Conservation (phyloP, 2,888 invertebrate genomes). For the Onchidella celtica region DNA sequence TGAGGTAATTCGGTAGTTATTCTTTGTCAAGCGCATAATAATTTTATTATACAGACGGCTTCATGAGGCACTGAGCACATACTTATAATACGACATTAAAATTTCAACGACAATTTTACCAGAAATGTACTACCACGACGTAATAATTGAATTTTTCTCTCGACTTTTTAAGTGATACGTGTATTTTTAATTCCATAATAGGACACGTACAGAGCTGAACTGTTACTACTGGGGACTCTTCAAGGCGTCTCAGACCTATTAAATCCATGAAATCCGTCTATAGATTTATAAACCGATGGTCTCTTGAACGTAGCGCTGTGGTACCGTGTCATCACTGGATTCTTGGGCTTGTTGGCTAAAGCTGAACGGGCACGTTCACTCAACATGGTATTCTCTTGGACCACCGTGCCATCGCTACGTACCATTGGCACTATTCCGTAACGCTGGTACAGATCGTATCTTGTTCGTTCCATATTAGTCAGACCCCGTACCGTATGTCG, state of each 20-base stretch:
- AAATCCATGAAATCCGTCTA: neutral
- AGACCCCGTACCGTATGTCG: slow-evolving; percentile 66
- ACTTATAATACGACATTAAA: too few species aligned
- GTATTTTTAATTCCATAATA: too few species aligned
- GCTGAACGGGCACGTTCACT: slow-evolving; percentile 55
- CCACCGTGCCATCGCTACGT: slow-evolving; percentile 60
- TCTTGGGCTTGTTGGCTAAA: neutral
- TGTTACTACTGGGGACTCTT: too few species aligned
- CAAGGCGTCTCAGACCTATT: neutral
- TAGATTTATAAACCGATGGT: neutral
- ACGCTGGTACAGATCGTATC: slow-evolving; percentile 68
- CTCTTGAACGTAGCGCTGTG: neutral
- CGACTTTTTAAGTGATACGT: too few species aligned
- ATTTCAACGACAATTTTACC: too few species aligned
- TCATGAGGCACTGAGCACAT: too few species aligned
- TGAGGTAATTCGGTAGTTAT: too few species aligned
- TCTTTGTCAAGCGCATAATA: too few species aligned
- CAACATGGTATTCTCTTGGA: slow-evolving; percentile 69
- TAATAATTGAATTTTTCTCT: too few species aligned
- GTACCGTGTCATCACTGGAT: neutral
- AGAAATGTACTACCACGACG: too few species aligned
- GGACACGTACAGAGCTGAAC: too few species aligned
- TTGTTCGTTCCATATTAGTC: slow-evolving; percentile 62
- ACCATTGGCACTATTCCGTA: slow-evolving; percentile 68
- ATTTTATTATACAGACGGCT: too few species aligned